phyloP scores from a whole-genome alignment of 2,888 invertebrate species.

The Lithophane leautieri region DNA sequence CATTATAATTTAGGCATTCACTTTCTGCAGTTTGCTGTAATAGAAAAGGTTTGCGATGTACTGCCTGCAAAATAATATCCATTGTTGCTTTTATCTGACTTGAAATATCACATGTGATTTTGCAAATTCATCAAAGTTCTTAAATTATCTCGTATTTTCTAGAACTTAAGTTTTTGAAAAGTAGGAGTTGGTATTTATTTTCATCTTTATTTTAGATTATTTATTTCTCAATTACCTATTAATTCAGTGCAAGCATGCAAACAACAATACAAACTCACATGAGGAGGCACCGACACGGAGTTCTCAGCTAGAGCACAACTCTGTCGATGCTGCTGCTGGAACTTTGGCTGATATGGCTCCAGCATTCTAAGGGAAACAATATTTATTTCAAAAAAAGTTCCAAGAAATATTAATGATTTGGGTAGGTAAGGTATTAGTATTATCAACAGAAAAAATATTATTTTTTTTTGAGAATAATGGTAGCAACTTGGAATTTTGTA shows the following conservation, averaged over 20 bases:
- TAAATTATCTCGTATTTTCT: background rate
- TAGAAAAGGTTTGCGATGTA: constrained; percentile 56
- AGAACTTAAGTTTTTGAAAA: background rate
- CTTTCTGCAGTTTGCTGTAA: constrained; percentile 67
- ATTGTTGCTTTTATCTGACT: constrained; percentile 26
- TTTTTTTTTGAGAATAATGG: background rate
- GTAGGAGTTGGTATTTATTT: background rate
- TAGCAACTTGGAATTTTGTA: background rate
- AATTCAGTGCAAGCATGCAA: constrained; percentile 9
- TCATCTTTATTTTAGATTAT: background rate
- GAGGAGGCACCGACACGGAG: constrained; percentile 83
- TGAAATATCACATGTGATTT: background rate
- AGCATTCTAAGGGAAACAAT: constrained; percentile 91
- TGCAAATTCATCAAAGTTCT: background rate
- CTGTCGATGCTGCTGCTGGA: constrained; percentile 95
- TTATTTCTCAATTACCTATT: background rate
- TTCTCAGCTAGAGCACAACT: constrained; percentile 92
- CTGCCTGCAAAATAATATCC: constrained; percentile 32
- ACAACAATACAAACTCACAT: constrained; percentile 76
- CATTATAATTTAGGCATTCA: constrained; percentile 69
- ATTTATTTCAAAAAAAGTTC: background rate
- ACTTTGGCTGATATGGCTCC: constrained; percentile 97
- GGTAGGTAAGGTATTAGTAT: too few species aligned
- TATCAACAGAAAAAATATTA: background rate
- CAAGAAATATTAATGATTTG: background rate